These are phyloP conservation scores for Temnothorax longispinosus DNA, from an alignment of 1,140 invertebrate species.

Conservation along the genomic window DNA sequence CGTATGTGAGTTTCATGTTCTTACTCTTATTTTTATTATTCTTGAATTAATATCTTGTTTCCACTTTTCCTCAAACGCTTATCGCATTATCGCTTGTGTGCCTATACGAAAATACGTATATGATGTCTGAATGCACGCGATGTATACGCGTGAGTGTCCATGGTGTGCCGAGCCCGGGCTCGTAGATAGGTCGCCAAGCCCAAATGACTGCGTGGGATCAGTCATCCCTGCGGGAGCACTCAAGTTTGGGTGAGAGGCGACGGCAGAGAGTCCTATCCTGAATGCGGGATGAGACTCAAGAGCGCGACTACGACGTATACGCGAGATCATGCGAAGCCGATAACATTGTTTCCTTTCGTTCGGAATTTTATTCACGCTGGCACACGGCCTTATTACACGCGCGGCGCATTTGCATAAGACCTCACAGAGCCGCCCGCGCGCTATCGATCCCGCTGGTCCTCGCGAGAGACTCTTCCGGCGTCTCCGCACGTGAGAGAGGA, in stretches of 20 bases:
- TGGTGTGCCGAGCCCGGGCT: too few species aligned
- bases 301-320: not conserved
- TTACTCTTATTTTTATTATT: not conserved
- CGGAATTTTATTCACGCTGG: constrained; percentile 72
- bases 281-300: not conserved
- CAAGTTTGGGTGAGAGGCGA: constrained; percentile 69
- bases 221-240: not conserved
- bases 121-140: not conserved
- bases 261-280: not conserved
- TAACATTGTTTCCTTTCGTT: constrained; percentile 80
- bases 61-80: not conserved
- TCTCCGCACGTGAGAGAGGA: constrained; percentile 10
- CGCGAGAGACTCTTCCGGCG: constrained; percentile 47
- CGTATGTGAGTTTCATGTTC: too few species aligned
- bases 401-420: constrained; percentile 65
- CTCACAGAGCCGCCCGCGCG: constrained; percentile 30
- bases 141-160: not conserved
- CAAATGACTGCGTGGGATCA: not conserved
- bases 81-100: not conserved
- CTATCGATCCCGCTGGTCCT: constrained; percentile 63
- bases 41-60: not conserved
- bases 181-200: not conserved
- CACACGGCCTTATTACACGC: constrained; percentile 67
- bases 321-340: constrained; percentile 69
- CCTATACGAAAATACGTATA: not conserved